Percentiles rank a stretch among this genome's conserved stretches.
Evolutionary conservation across 2,113 vertebrate genomes (phyloP).

Genomic region (Hydropotes inermis): DNA sequence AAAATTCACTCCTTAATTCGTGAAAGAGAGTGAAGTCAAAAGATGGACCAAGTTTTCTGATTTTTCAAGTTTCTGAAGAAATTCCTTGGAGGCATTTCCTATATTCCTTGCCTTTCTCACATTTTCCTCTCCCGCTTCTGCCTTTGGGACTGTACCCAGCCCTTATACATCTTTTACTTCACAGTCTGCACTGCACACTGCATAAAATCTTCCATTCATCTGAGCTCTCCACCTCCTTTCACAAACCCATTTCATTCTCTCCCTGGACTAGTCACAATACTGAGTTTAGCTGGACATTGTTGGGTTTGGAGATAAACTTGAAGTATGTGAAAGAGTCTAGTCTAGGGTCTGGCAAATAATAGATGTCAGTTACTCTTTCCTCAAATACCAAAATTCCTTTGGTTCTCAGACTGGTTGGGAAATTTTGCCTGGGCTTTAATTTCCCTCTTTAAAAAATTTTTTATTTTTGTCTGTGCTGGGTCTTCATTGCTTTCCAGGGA

Average conservation of each 20-base stretch:
- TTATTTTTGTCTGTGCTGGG: not conserved
- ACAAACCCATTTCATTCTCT: not conserved
- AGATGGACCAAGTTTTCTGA: not conserved
- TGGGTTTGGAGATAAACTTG: not conserved
- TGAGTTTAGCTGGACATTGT: not conserved
- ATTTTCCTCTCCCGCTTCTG: not conserved
- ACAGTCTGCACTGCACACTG: not conserved
- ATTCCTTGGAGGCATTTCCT: not conserved
- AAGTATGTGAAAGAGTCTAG: not conserved
- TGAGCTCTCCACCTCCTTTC: not conserved
- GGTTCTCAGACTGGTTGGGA: not conserved
- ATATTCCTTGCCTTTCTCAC: not conserved
- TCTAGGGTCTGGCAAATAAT: not conserved
- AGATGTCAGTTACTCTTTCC: not conserved
- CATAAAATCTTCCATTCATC: not conserved
- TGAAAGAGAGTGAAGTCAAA: not conserved
- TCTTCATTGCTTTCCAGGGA: not conserved
- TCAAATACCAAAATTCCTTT: not conserved
- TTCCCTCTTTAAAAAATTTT: not conserved
- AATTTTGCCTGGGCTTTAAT: not conserved
- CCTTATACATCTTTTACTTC: not conserved
- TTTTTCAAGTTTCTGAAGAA: slow-evolving; percentile 15
- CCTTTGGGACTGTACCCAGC: not conserved
- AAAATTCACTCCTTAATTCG: not conserved
- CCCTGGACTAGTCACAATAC: not conserved